phyloP scores from a whole-genome alignment of 2,888 invertebrate species.

The Linnaemya tessellans region DNA sequence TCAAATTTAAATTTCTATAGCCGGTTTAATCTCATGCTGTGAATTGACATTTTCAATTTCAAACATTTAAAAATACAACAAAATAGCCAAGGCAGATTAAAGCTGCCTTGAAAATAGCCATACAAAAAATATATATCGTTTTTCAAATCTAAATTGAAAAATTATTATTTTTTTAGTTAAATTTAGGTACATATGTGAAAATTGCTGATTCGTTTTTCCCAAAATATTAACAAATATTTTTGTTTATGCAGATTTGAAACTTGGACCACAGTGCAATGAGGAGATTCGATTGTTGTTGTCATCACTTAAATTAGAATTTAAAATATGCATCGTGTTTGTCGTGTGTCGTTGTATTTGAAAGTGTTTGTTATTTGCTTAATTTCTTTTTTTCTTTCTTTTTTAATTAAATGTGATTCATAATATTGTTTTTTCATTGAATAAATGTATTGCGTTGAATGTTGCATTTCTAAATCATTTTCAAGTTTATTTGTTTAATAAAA shows the following conservation, averaged over 20 bases:
- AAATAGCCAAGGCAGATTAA: too few relatives aligned
- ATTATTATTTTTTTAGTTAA: too few relatives aligned
- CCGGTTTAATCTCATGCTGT: too few relatives aligned
- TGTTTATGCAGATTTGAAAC: too few relatives aligned
- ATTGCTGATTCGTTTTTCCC: too few relatives aligned
- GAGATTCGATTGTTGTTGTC: slow-evolving; percentile 19
- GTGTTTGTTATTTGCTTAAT: background rate
- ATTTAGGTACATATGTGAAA: too few relatives aligned
- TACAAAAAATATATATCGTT: too few relatives aligned
- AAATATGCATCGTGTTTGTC: slow-evolving; percentile 19
- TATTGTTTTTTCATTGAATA: background rate
- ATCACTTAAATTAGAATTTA: slow-evolving; percentile 43
- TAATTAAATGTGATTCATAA: slow-evolving; percentile 13
- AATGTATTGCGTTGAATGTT: slow-evolving; percentile 18
- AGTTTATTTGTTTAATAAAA: slow-evolving; percentile 21
- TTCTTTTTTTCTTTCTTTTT: background rate
- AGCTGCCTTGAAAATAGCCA: too few relatives aligned
- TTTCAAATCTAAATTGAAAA: too few relatives aligned
- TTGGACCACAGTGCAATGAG: background rate
- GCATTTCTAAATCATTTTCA: slow-evolving; percentile 10
- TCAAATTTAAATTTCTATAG: too few relatives aligned
- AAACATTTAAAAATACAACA: too few relatives aligned
- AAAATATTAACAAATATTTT: background rate
- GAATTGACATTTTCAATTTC: too few relatives aligned
- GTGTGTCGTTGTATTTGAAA: background rate